A percentile compares a stretch with the other conserved stretches of the same genome.
phyloP scores from a whole-genome alignment of 2,113 vertebrate species.

The Gallinago paraguaiae region DNA sequence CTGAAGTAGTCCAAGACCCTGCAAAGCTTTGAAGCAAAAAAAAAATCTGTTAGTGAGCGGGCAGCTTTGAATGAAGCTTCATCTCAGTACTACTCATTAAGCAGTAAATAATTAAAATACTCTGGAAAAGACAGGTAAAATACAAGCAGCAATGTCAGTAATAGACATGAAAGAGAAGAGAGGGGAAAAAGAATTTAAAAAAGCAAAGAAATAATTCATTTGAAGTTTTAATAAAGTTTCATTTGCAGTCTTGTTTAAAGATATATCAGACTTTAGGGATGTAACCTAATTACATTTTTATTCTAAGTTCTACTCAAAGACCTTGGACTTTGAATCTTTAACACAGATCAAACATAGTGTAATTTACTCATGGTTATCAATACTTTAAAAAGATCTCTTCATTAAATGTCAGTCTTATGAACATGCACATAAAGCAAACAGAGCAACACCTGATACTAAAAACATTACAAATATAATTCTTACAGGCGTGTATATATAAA shows the following conservation, averaged over 20 bases:
- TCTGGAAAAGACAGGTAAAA: conserved; percentile 77
- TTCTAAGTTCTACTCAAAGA: conserved; percentile 77
- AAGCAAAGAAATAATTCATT: conserved; percentile 83
- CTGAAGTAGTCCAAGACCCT: not conserved
- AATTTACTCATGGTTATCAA: conserved; percentile 88
- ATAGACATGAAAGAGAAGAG: conserved; percentile 81
- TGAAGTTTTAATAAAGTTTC: conserved; percentile 84
- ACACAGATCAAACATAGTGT: conserved; percentile 82
- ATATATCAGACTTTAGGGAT: conserved; percentile 83
- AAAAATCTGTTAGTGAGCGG: conserved; percentile 19
- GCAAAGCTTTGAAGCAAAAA: conserved; percentile 66
- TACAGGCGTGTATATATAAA: not conserved
- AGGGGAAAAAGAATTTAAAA: conserved; percentile 74
- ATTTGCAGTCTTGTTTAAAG: conserved; percentile 82
- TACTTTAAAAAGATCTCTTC: conserved; percentile 85
- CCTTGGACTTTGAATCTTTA: conserved; percentile 78
- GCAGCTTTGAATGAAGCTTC: conserved; percentile 54
- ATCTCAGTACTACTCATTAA: conserved; percentile 71
- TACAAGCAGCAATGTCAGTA: conserved; percentile 75
- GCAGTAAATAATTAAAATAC: conserved; percentile 81
- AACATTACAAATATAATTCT: not conserved
- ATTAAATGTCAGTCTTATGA: conserved; percentile 82
- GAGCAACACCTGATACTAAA: conserved; percentile 22
- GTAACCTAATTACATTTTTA: conserved; percentile 84
- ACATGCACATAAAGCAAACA: conserved; percentile 36